phyloP scores from a whole-genome alignment of 1,140 invertebrate species.

The Mercenaria mercenaria region DNA sequence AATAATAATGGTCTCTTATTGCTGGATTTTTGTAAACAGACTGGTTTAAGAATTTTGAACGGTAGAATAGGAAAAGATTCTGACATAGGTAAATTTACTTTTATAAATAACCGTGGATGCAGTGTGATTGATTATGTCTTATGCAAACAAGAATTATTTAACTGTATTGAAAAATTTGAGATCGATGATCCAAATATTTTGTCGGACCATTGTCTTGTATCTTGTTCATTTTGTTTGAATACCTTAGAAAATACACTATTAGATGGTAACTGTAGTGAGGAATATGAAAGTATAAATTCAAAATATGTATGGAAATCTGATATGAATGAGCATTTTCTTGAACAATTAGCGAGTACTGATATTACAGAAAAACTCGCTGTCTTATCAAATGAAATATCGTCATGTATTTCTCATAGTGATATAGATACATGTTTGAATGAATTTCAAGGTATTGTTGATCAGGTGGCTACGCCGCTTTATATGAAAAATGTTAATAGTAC shows the following conservation, averaged over 20 bases:
- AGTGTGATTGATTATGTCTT: conserved; percentile 24
- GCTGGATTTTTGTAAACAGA: conserved; percentile 21
- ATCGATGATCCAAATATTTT: conserved; percentile 27
- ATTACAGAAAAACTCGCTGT: no score
- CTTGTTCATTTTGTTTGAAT: no score
- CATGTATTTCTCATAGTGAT: no score
- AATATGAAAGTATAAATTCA: background rate
- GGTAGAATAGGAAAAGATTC: background rate
- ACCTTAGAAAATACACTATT: no score
- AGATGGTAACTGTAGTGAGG: no score
- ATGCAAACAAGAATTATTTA: conserved; percentile 6
- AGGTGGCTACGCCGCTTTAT: no score
- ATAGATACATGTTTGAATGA: no score
- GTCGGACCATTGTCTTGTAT: conserved; percentile 1
- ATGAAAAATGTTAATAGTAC: no score
- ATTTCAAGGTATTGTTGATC: no score
- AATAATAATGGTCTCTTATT: conserved; percentile 33
- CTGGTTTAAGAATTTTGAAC: conserved; percentile 2
- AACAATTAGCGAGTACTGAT: background rate
- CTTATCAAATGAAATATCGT: no score
- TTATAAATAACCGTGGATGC: background rate
- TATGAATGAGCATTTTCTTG: background rate
- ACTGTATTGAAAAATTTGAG: background rate
- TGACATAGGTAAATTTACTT: conserved; percentile 8
- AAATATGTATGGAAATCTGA: background rate